These are phyloP conservation scores for Temnothorax unifasciatus DNA, from an alignment of 2,888 invertebrate genomes.

Conservation along the genomic window DNA sequence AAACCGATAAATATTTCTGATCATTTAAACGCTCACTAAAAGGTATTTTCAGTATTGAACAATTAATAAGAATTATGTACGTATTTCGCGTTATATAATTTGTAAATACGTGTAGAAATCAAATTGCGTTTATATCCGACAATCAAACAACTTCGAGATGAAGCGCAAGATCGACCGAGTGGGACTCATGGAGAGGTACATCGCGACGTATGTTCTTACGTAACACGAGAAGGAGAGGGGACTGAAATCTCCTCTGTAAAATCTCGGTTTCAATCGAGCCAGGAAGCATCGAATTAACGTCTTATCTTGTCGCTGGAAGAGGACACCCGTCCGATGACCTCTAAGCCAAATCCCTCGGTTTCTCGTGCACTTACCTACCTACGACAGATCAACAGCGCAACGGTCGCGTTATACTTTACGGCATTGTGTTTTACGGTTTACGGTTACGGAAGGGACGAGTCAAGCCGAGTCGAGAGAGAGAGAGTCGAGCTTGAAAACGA, in stretches of 20 bases:
- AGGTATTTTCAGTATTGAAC: neutral
- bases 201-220: conserved; percentile 16
- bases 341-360: conserved; percentile 57
- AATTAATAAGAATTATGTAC: neutral
- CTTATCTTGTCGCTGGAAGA: conserved; percentile 73
- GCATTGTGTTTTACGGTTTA: conserved; percentile 60
- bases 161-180: neutral
- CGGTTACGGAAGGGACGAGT: neutral
- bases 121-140: neutral
- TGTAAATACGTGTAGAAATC: neutral
- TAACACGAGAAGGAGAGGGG: neutral
- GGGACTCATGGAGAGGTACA: neutral
- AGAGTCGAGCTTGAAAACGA: conserved; percentile 9
- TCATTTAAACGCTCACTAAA: neutral
- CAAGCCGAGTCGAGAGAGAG: neutral
- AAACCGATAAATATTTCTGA: neutral
- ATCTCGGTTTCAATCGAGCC: conserved; percentile 72
- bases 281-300: conserved; percentile 83
- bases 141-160: neutral
- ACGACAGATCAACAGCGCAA: neutral
- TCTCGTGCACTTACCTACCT: conserved; percentile 41
- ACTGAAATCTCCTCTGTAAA: conserved; percentile 54
- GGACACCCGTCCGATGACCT: conserved; percentile 57
- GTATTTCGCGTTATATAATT: neutral
- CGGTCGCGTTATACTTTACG: conserved; percentile 26